Evolutionary conservation across 2,888 invertebrate genomes (phyloP), one percentile per base, ranked within the genome.

Genomic region (Tridacna crocea): DNA sequence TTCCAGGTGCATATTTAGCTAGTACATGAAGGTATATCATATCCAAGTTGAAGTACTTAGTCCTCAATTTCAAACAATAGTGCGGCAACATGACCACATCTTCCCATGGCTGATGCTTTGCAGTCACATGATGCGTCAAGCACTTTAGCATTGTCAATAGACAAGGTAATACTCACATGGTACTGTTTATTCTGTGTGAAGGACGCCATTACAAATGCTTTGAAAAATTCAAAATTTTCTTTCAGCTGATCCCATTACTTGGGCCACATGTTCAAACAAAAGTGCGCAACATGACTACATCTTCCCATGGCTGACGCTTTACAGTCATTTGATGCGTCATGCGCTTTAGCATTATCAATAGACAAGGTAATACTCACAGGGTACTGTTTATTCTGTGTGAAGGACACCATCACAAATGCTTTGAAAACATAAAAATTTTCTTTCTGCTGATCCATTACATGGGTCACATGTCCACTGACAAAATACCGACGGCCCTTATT

Each of bases 31-130:
- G n/a, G n/a, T n/a, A n/a, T n/a, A n/a, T n/a, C n/a, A n/a, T n/a
- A n/a, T n/a, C n/a, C n/a, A n/a, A n/a, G n/a, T 60, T 60, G 12
- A 60, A 15, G 12, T 60, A 22, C n/a, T 10, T n/a, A 60, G 60
- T 60, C 60, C 60, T 60, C 60, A 10, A 60, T 15, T 15, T 12
- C 60, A n/a, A 60, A 79, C 22, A 79, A 26, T 24, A 80, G 55
- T 24, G 76, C 66, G n/a, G 80, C 76, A 58, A 80, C 58, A 51
- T 80, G 80, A 65, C 72, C 72, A 51, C 80, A 80, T 58, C 72
- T 76, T 27, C 80, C 76, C 76, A 80, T 76, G 0, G 76, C 51
- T n/a, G n/a, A n/a, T n/a, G n/a, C n/a, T n/a, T n/a, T n/a, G n/a
- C n/a, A n/a, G n/a, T n/a, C n/a, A n/a, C n/a, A n/a, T n/a, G n/a